Conservation (phyloP, 2,113 vertebrate genomes). For the Campylomormyrus numenius region DNA sequence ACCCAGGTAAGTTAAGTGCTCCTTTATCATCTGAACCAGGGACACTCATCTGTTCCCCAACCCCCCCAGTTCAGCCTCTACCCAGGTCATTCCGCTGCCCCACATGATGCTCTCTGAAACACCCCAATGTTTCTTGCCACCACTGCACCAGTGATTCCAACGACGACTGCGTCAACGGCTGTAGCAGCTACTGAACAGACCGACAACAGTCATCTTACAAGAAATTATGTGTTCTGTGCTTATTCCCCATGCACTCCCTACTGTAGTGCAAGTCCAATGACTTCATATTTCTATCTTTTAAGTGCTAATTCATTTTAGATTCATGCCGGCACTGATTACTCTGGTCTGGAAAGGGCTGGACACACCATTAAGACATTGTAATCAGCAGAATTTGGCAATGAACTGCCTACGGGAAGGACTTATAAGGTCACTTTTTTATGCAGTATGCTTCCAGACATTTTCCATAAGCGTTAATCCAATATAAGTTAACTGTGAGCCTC, state of each 20-base stretch:
- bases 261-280: background rate
- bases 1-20: background rate
- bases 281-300: background rate
- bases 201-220: background rate
- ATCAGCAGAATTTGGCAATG: background rate
- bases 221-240: background rate
- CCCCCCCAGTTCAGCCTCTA: background rate
- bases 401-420: background rate
- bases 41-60: background rate
- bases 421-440: background rate
- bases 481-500: background rate
- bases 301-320: background rate
- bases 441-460: background rate
- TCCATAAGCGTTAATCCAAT: background rate
- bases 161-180: background rate
- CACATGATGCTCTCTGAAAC: background rate
- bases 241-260: background rate
- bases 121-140: background rate
- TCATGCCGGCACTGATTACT: background rate
- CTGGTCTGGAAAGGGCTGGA: background rate
- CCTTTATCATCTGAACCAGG: background rate
- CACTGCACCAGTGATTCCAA: background rate
- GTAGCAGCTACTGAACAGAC: background rate
- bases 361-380: background rate
- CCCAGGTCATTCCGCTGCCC: background rate